Conservation (phyloP, 1,140 invertebrate species). For the Caenorhabditis brenneri region DNA sequence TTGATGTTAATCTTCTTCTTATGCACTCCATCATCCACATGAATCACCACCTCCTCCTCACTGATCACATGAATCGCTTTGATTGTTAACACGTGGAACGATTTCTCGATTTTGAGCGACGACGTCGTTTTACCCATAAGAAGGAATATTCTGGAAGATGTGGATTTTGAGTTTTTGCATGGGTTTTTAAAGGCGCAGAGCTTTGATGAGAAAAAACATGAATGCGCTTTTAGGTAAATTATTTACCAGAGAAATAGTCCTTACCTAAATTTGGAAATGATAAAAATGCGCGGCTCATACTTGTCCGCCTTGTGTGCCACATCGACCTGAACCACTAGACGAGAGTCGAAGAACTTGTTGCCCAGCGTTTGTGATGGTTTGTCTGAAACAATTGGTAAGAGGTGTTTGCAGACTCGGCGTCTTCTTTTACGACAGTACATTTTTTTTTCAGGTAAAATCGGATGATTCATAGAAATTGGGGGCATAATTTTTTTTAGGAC, state of each 20-base stretch:
- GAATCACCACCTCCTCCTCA: constrained; percentile 53
- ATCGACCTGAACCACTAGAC: constrained; percentile 58
- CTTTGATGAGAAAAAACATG: too few relatives aligned
- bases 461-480: too few relatives aligned
- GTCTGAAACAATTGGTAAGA: too few relatives aligned
- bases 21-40: constrained; percentile 45
- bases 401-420: too few relatives aligned
- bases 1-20: constrained; percentile 36
- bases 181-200: too few relatives aligned
- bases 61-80: constrained; percentile 57
- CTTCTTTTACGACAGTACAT: too few relatives aligned
- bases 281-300: constrained; percentile 63
- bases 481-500: too few relatives aligned
- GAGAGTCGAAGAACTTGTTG: constrained; percentile 69
- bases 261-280: constrained; percentile 67
- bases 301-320: constrained; percentile 63
- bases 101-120: constrained; percentile 66
- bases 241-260: constrained; percentile 69
- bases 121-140: constrained; percentile 59
- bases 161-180: constrained; percentile 60
- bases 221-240: constrained; percentile 59
- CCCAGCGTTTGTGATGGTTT: constrained; percentile 65
- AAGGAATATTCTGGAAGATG: background rate
- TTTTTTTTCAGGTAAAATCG: too few relatives aligned
- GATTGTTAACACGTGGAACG: constrained; percentile 65